These are phyloP conservation scores for Verasper variegatus DNA, from an alignment of 2,113 vertebrate species.

Conservation along the genomic window DNA sequence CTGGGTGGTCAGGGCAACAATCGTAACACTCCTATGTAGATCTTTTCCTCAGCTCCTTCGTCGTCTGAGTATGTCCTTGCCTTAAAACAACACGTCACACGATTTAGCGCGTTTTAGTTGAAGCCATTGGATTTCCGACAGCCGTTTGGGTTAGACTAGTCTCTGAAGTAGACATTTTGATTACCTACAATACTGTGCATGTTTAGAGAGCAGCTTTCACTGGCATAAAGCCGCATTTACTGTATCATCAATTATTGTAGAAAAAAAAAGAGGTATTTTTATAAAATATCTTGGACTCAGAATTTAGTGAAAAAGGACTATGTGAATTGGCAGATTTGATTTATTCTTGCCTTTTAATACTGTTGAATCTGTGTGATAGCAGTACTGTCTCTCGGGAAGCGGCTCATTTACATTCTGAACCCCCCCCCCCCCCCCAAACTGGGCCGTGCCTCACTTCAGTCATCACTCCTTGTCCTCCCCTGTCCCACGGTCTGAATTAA, in stretches of 20 bases:
- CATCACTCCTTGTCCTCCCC: neutral
- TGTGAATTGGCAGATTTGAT: conserved; percentile 70
- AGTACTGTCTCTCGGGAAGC: conserved; percentile 63
- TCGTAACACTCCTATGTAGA: conserved; percentile 61
- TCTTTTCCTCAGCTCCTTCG: conserved; percentile 69
- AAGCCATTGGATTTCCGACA: conserved; percentile 68
- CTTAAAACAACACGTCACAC: conserved; percentile 79
- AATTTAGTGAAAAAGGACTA: conserved; percentile 68
- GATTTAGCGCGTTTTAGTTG: conserved; percentile 71
- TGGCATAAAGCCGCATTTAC: conserved; percentile 74
- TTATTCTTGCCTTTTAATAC: conserved; percentile 77
- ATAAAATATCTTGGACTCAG: conserved; percentile 74
- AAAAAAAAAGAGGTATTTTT: conserved; percentile 82
- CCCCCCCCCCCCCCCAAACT: neutral
- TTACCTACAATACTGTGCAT: conserved; percentile 80
- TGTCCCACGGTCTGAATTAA: conserved; percentile 51
- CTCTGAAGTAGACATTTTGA: conserved; percentile 70
- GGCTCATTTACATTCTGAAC: conserved; percentile 22
- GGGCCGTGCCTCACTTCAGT: neutral
- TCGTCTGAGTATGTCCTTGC: conserved; percentile 80
- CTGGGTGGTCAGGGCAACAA: conserved; percentile 69
- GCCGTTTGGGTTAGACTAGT: conserved; percentile 79
- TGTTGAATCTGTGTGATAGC: conserved; percentile 63
- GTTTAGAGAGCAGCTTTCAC: conserved; percentile 83
- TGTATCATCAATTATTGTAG: conserved; percentile 75